Base-by-base conservation (phyloP, 2,113 vertebrate genomes). In the Patagioenas fasciata region DNA sequence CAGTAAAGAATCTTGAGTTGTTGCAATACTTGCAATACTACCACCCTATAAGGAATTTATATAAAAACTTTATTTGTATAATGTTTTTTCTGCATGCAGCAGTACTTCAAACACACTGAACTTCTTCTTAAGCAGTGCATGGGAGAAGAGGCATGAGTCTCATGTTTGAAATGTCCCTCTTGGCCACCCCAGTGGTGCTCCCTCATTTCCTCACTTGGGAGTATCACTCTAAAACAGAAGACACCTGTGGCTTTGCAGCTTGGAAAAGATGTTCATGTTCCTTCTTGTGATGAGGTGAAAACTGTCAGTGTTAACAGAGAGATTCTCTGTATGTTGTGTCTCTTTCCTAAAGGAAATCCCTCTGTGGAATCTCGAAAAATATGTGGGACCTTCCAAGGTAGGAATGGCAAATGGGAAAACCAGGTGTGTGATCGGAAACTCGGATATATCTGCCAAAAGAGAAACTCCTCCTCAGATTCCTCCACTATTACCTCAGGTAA, bases 371-470 rank as follows among this genome's bases (percentile, higher is more conserved):
- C 98, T 16, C 98, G 98, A 29, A 97, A 98, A 84, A 98, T 97
- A 95, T 99, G 99, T 91, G 99, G 97, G 29, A 98, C 97, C 12
- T 96, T 99, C 34, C 99, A 99, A 91, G 96, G 98, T 29, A 98
- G 93, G 28, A 99, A 98, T 13, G 99, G 98, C 9, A 99, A 99
- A 86, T 99, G 99, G 99, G 98, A 99, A 89, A 99, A 98, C 94
- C 91, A 88, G 9, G 23, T 66, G 10, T 99, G 99, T 94, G 93
- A 93, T 54, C 97, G 96, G 92, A 99, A 98, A 92, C 96, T 98
- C 51, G 99, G 99, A 83, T 99, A 99, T 77, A 98, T 99, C 94
- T 99, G 99, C 89, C 98, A 99, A 61, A 99, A 98, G 93, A 98
- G 98, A 88, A 99, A 99, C 80, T 97, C 96, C 6, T 98, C 98